Conservation (phyloP, 2,797 vertebrate species). For the Heliangelus exortis region DNA sequence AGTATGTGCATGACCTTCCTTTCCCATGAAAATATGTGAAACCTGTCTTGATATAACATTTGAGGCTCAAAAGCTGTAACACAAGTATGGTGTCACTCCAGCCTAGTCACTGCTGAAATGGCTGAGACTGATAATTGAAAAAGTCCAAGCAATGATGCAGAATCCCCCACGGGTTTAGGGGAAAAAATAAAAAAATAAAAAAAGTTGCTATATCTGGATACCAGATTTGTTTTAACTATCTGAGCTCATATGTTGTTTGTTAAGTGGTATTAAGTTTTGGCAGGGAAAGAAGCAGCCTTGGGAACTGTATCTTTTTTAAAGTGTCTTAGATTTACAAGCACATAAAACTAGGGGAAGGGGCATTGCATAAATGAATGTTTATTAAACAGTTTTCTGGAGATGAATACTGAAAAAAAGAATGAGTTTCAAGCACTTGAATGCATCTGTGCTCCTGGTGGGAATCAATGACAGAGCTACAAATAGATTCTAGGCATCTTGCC, state of each 20-base stretch:
- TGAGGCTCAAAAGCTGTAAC: not conserved
- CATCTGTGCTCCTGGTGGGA: not conserved
- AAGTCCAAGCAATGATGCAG: not conserved
- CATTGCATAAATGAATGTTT: not conserved
- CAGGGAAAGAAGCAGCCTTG: not conserved
- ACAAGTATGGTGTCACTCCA: not conserved
- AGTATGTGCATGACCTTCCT: not conserved
- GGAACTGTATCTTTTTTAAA: not conserved
- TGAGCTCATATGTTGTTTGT: not conserved
- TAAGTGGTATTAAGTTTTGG: not conserved
- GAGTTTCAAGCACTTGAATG: slow-evolving; percentile 42
- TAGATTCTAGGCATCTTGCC: slow-evolving; percentile 21
- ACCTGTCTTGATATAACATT: not conserved
- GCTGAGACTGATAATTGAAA: not conserved
- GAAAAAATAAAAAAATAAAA: not conserved
- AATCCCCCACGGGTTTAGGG: not conserved
- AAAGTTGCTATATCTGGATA: not conserved
- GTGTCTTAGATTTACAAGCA: not conserved
- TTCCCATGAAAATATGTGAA: not conserved
- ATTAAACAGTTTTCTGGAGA: slow-evolving; percentile 29
- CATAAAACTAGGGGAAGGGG: not conserved
- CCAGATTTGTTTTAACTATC: not conserved
- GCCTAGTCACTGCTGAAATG: not conserved
- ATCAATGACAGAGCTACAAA: slow-evolving; percentile 17
- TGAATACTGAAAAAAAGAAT: not conserved